Base-by-base conservation (phyloP, 2,888 invertebrate species). In the Folsomia candida region DNA sequence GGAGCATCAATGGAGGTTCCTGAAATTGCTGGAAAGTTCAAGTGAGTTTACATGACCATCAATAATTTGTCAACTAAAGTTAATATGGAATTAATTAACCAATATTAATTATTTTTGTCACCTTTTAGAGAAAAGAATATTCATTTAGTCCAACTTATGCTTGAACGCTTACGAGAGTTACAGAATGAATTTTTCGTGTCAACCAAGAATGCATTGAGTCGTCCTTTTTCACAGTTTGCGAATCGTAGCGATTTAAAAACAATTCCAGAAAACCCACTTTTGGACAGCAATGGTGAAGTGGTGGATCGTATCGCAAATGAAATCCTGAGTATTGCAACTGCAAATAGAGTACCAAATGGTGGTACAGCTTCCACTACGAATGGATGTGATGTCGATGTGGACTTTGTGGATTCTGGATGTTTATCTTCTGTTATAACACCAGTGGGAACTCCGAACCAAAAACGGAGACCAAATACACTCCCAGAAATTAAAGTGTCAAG, bases 1-100 rank as follows among this genome's bases (percentile, higher is more conserved):
- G 97, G 94, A 0, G 92, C 94, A 14, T 96, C 97, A 0, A 96
- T 98, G 95, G 97, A 98, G 83, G 91, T 96, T 2, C 93, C 93
- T 79, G 98, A 98, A 80, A 93, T 97, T 71, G 97, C 97, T 0
- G 90, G 93, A 2, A 91, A 91, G 81, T 94, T 91, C 82, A 87
- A 88, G 88, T 88, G 81, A 76, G 70, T 65, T 29, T 59, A 62
- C 20, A 20, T 22, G 61, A 14, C 20, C 20, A n/a, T 65, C 67
- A 18, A 22, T 63, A 61, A 25, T 29, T 37, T n/a, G n/a, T n/a
- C n/a, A n/a, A n/a, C n/a, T n/a, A n/a, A n/a, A n/a, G n/a, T n/a
- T n/a, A n/a, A n/a, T n/a, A n/a, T n/a, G n/a, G n/a, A n/a, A n/a
- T n/a, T n/a, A n/a, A n/a, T n/a, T n/a, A n/a, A n/a, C n/a, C n/a